Evolutionary conservation across 2,888 invertebrate species (phyloP).

Genomic region (Eupithecia tripunctaria): DNA sequence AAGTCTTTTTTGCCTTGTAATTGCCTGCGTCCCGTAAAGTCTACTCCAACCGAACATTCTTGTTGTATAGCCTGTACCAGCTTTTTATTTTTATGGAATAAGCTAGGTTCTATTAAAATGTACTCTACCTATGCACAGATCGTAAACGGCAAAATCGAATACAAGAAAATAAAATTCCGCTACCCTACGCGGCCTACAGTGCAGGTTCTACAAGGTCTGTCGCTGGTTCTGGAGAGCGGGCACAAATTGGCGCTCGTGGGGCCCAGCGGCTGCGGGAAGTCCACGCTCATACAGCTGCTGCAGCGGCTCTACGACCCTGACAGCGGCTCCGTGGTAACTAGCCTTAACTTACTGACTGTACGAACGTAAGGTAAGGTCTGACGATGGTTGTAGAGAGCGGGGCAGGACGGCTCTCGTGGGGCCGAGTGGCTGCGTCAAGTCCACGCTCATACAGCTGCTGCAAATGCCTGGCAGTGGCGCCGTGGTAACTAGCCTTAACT

Average conservation of each 20-base stretch:
- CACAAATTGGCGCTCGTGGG: slow-evolving; percentile 90
- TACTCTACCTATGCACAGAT: slow-evolving; percentile 63
- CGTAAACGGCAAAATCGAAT: slow-evolving; percentile 87
- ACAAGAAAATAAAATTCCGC: slow-evolving; percentile 88
- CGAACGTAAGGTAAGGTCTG: slow-evolving; percentile 75
- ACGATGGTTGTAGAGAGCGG: slow-evolving; percentile 88
- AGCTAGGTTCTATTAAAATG: not conserved
- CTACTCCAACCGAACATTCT: too few species aligned
- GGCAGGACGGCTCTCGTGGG: slow-evolving; percentile 90
- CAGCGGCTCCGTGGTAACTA: slow-evolving; percentile 80
- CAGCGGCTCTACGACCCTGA: slow-evolving; percentile 92
- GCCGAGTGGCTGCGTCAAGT: slow-evolving; percentile 93
- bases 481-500: slow-evolving; percentile 60
- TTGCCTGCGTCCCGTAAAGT: too few species aligned
- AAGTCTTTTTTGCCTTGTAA: too few species aligned
- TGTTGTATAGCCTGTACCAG: too few species aligned
- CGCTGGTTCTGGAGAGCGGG: slow-evolving; percentile 87
- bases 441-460: slow-evolving; percentile 91
- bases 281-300: slow-evolving; percentile 91
- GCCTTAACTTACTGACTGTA: not conserved
- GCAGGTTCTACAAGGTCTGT: slow-evolving; percentile 88
- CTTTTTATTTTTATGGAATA: too few species aligned
- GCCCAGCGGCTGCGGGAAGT: slow-evolving; percentile 93
- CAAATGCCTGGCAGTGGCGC: slow-evolving; percentile 88
- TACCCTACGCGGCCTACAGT: slow-evolving; percentile 93